A percentile compares a stretch with the other conserved stretches of the same genome.
These are phyloP conservation scores for Gallinago jamesoni DNA, from an alignment of 2,113 vertebrate genomes.

Conservation along the genomic window DNA sequence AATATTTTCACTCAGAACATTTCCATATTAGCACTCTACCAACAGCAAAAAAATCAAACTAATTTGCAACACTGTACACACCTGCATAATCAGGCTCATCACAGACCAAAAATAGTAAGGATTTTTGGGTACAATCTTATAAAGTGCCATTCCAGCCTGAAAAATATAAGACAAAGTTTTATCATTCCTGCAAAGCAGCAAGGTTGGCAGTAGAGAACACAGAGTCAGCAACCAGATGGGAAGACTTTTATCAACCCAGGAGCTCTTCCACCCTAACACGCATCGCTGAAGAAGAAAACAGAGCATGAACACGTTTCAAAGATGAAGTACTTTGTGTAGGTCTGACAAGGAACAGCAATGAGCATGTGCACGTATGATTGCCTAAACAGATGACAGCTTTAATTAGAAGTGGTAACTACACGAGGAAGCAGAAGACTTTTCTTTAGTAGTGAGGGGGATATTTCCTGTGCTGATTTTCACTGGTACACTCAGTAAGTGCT, in stretches of 20 bases:
- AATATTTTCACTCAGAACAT: neutral
- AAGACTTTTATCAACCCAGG: neutral
- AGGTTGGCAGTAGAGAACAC: neutral
- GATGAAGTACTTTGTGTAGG: neutral
- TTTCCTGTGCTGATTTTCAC: neutral
- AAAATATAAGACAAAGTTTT: slow-evolving; percentile 50
- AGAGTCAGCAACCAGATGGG: neutral
- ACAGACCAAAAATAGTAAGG: slow-evolving; percentile 99
- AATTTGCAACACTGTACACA: slow-evolving; percentile 58
- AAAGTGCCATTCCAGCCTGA: slow-evolving; percentile 98
- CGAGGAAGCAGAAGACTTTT: neutral
- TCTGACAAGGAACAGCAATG: neutral
- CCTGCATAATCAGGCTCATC: slow-evolving; percentile 99
- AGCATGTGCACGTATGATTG: neutral
- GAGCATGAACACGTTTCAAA: neutral
- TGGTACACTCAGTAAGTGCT: neutral
- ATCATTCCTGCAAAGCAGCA: neutral
- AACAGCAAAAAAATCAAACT: neutral
- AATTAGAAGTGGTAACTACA: neutral
- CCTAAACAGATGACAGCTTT: neutral
- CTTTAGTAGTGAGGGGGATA: neutral
- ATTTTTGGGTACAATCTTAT: slow-evolving; percentile 98
- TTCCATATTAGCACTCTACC: neutral
- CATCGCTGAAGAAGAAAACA: neutral
- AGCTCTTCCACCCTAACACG: neutral